Base-by-base conservation (phyloP, 2,888 invertebrate genomes). In the Xestia xanthographa region DNA sequence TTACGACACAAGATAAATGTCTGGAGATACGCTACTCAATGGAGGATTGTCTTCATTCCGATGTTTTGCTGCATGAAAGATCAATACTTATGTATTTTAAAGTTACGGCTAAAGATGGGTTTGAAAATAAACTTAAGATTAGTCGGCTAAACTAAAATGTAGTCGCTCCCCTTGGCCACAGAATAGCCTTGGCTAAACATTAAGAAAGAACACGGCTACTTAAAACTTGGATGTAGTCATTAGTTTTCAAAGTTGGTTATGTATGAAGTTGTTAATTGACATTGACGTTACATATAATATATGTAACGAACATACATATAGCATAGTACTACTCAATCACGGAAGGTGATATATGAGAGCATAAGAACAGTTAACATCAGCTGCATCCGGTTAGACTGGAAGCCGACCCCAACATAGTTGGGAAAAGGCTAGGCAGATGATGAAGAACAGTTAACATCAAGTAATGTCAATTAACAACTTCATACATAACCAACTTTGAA, bases 1-100 rank as follows among this genome's bases (percentile, higher is more conserved):
- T 43, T 56, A 53, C 56, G 12, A 69, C 70, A 56, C 17, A 43
- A 66, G 72, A 53, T 43, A 53, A 34, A 63, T 63, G 41, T 63
- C 63, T 75, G 29, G n/a, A 50, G 43, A 41, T 75, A 66, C n/a
- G 29, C 5, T 17, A 17, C 17, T 43, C 34, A 34, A 70, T 45
- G 20, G n/a, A 17, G 1, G n/a, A 74, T 75, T 43, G 43, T 63
- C 3, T 26, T 6, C 17, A 26, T 53, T 43, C 17, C 22, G 22
- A 66, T 22, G 38, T 60, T 3, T 12, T 20, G 11, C 6, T 62
- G 17, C 22, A 38, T 45, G 20, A 41, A 41, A 56, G 8, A 41
- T 29, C 14, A 41, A 41, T 63, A 60, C 34, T 34, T 29, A 22
- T n/a, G n/a, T n/a, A n/a, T 22, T 63, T 63, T n/a, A 41, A 14